Percentiles rank a stretch among this genome's conserved stretches.
These are phyloP conservation scores for Pygoscelis antarcticus DNA, from an alignment of 2,113 vertebrate genomes.

Conservation along the genomic window DNA sequence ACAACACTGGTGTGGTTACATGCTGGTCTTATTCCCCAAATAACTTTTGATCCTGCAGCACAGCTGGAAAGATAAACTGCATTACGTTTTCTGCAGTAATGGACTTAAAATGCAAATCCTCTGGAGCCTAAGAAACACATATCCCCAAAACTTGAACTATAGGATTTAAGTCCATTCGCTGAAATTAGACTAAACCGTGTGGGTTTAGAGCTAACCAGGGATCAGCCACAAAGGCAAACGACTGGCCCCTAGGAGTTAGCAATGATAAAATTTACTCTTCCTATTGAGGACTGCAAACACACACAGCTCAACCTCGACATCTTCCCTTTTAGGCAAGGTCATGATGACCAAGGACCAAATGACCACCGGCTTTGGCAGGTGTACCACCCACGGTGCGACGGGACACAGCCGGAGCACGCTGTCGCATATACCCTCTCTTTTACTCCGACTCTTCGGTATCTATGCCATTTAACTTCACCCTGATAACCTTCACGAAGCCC, in stretches of 20 bases:
- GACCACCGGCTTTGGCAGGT: neutral
- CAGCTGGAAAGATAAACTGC: fast-evolving
- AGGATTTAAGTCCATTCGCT: neutral
- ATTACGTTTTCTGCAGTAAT: neutral
- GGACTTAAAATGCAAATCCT: neutral
- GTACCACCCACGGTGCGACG: neutral
- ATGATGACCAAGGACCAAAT: neutral
- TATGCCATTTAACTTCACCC: neutral
- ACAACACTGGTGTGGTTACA: neutral
- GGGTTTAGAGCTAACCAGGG: neutral
- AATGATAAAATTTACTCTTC: neutral
- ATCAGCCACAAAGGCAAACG: neutral
- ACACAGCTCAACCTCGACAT: fast-evolving
- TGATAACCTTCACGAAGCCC: fast-evolving
- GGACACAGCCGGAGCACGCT: neutral
- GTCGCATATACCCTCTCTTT: neutral
- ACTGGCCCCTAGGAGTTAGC: neutral
- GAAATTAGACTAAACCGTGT: neutral
- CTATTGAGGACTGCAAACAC: neutral
- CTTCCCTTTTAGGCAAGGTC: neutral
- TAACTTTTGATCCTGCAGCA: neutral
- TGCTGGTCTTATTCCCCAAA: fast-evolving
- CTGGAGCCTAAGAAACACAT: neutral
- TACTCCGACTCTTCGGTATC: neutral
- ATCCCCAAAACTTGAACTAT: neutral